Evolutionary conservation across 2,888 invertebrate genomes (phyloP).

Genomic region (Scaptomyza caliginosa): DNA sequence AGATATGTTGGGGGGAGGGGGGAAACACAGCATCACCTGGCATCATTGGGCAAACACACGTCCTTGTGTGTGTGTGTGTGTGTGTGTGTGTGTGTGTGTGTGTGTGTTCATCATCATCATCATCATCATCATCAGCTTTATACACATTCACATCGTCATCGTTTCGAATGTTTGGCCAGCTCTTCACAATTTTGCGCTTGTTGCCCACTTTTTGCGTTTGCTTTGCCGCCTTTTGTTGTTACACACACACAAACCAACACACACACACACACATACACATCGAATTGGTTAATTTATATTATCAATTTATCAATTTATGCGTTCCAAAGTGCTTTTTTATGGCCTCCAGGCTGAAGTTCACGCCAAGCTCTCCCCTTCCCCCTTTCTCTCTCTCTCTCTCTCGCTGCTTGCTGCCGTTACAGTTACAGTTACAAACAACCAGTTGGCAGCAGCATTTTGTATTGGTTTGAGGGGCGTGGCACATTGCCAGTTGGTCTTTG

Average conservation of each 20-base stretch:
- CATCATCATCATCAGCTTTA: too few species aligned
- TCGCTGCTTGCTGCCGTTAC: slow-evolving; percentile 12
- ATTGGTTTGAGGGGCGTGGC: slow-evolving; percentile 6
- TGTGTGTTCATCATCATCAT: too few species aligned
- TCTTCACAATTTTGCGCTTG: slow-evolving; percentile 37
- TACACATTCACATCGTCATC: slow-evolving; percentile 14
- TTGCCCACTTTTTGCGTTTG: slow-evolving; percentile 21
- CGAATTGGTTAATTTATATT: slow-evolving; percentile 78
- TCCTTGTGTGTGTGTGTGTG: too few species aligned
- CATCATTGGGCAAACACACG: slow-evolving; percentile 30
- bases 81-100: too few species aligned
- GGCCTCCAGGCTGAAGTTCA: slow-evolving; percentile 42
- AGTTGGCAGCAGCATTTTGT: slow-evolving; percentile 11
- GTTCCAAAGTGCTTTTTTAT: slow-evolving; percentile 74
- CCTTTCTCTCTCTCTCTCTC: too few species aligned
- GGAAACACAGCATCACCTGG: slow-evolving; percentile 42
- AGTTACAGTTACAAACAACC: slow-evolving; percentile 39
- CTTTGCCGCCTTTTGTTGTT: slow-evolving; percentile 44
- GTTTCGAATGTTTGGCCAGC: slow-evolving; percentile 51
- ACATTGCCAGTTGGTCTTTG: slow-evolving; percentile 25
- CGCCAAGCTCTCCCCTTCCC: not conserved
- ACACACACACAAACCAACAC: slow-evolving; percentile 29
- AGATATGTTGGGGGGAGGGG: not conserved
- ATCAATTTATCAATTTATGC: slow-evolving; percentile 78
- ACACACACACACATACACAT: slow-evolving; percentile 24